Percentiles rank a stretch among this genome's conserved stretches.
These are phyloP conservation scores for Subanguina moxae DNA, from an alignment of 1,140 invertebrate genomes.

Conservation along the genomic window DNA sequence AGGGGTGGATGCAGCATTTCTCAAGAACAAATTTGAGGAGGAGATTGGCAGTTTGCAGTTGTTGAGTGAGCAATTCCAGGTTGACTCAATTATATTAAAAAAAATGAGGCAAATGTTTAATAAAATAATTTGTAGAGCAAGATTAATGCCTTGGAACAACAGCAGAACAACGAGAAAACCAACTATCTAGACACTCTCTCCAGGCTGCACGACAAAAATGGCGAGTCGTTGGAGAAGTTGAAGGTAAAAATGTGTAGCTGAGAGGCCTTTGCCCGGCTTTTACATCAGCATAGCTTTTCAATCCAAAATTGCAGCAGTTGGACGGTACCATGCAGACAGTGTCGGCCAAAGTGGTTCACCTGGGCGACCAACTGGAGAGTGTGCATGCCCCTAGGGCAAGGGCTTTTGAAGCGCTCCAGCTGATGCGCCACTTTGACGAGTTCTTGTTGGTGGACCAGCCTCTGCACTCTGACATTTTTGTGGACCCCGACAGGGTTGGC, in stretches of 20 bases:
- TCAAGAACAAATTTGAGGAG: constrained; percentile 57
- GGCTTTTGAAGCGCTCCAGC: constrained; percentile 85
- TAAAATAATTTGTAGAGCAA: constrained; percentile 46
- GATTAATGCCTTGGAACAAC: constrained; percentile 46
- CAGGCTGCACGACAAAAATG: constrained; percentile 50
- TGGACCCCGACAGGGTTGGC: constrained; percentile 74
- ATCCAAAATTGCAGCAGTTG: constrained; percentile 75
- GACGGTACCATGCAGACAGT: constrained; percentile 93
- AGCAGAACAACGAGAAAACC: constrained; percentile 46
- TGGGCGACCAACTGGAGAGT: constrained; percentile 92
- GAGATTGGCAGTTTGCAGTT: constrained; percentile 56
- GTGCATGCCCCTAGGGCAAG: constrained; percentile 87
- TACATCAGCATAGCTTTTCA: not conserved
- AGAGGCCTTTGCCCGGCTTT: not conserved
- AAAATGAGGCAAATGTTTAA: not conserved
- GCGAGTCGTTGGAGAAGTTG: constrained; percentile 50
- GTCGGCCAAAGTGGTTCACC: constrained; percentile 90
- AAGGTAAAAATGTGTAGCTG: constrained; percentile 34
- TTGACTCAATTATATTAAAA: constrained; percentile 8
- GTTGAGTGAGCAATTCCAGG: constrained; percentile 53
- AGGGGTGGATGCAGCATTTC: constrained; percentile 42
- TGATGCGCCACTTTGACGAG: constrained; percentile 87
- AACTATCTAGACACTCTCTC: constrained; percentile 50
- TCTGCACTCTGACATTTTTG: constrained; percentile 78
- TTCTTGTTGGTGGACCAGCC: constrained; percentile 78